Evolutionary conservation across 2,888 invertebrate species (phyloP), one percentile per base, ranked within the genome.

Genomic region (Pyrrhia umbra): DNA sequence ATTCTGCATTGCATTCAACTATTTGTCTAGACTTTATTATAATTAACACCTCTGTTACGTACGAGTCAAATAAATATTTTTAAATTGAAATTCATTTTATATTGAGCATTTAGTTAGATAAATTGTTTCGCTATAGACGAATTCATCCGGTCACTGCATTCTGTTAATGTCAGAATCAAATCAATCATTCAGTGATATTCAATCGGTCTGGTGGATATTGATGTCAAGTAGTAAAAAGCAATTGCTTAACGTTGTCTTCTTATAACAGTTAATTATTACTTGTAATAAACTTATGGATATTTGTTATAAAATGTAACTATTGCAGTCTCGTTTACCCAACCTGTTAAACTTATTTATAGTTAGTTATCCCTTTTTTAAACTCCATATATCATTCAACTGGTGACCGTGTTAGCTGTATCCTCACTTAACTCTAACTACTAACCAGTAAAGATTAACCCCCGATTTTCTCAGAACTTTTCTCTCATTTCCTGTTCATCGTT

Each of bases 371-470:
- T 23, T 6, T 30, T 30, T 9, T 30, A 30, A 13, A 10, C 30
- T 30, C 13, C 13, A 10, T 2, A 9, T 9, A 9, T 30, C 8
- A 10, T 13, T 1, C 10, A 10, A 10, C 10, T 16, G 43, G 34
- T 59, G 71, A 54, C 59, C 45, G 66, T 71, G 45, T 55, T 60
- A 71, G 20, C 50, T 21, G n/a, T 50, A 18, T 43, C n/a, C 15
- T 34, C 71, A 71, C 59, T 71, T 60, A 59, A n/a, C 40, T 66
- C 23, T 72, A 51, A 72, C 55, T 23, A 72, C 67, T 72, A 66
- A 18, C 25, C 13, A 37, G 55, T 43, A 60, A 43, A 66, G 42
- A 72, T 60, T 55, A 67, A 52, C 51, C 47, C 37, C 42, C 9
- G 54, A 52, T 71, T 59, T 72, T 66, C 66, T 55, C 16, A 51